Percentiles rank a stretch among this genome's conserved stretches.
Evolutionary conservation across 2,888 invertebrate species (phyloP).

Genomic region (Synergus itoensis): DNA sequence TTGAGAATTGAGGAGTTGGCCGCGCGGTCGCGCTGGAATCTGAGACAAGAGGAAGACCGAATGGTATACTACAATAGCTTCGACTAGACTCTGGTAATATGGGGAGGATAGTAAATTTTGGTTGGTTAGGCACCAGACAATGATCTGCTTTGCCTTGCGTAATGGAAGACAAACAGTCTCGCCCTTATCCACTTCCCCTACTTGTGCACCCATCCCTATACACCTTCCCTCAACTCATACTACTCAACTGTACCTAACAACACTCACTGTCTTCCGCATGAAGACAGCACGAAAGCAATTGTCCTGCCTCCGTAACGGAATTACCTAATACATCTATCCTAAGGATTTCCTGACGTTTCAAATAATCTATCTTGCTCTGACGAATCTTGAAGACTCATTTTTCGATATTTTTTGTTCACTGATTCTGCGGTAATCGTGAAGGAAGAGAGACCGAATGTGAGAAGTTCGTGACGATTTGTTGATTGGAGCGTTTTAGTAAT

Average conservation of each 20-base stretch:
- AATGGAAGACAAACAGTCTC: slow-evolving; percentile 71
- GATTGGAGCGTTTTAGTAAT: slow-evolving; percentile 64
- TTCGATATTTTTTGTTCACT: too few relatives aligned
- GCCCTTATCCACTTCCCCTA: slow-evolving; percentile 62
- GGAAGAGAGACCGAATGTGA: neutral
- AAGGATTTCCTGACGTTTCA: neutral
- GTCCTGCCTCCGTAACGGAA: slow-evolving; percentile 16
- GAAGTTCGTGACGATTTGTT: slow-evolving; percentile 62
- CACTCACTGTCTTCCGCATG: slow-evolving; percentile 37
- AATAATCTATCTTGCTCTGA: neutral
- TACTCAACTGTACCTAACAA: slow-evolving; percentile 46
- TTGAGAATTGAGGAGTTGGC: slow-evolving; percentile 57
- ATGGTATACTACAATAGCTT: slow-evolving; percentile 64
- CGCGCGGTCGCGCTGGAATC: slow-evolving; percentile 49
- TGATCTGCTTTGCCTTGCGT: slow-evolving; percentile 71
- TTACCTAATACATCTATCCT: slow-evolving; percentile 18
- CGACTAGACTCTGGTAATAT: slow-evolving; percentile 64
- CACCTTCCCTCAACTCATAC: slow-evolving; percentile 44
- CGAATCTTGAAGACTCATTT: neutral
- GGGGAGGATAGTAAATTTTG: slow-evolving; percentile 66
- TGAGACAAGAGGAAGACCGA: slow-evolving; percentile 41
- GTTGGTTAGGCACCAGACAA: slow-evolving; percentile 70
- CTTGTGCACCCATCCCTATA: slow-evolving; percentile 45
- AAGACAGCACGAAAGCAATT: slow-evolving; percentile 40
- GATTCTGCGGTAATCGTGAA: neutral